Percentiles rank a stretch among this genome's conserved stretches.
Conservation (phyloP, 37 sponge, comb jelly and placozoan genomes). For the Beroe ovata region DNA sequence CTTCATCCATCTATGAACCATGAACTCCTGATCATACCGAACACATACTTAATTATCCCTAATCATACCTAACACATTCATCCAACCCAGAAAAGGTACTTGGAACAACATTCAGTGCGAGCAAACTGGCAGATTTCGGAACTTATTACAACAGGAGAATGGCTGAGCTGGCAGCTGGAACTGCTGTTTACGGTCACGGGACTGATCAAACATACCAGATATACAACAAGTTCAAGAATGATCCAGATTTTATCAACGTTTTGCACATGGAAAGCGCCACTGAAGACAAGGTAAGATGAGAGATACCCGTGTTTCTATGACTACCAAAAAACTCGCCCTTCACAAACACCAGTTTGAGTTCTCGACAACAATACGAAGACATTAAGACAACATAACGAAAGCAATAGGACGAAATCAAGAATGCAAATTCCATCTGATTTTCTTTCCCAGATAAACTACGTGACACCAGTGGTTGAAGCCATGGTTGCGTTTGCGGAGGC, state of each 20-base stretch:
- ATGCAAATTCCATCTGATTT: neutral
- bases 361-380: too few relatives aligned
- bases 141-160: conserved; percentile 12
- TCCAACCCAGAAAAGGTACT: conserved; percentile 60
- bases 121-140: conserved; percentile 15
- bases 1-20: too few relatives aligned
- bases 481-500: conserved; percentile 38
- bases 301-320: too few relatives aligned
- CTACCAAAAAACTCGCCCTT: too few relatives aligned
- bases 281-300: conserved; percentile 38
- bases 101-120: conserved; percentile 45
- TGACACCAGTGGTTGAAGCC: conserved; percentile 57
- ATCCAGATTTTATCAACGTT: neutral
- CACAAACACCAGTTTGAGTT: too few relatives aligned
- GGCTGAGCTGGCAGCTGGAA: neutral
- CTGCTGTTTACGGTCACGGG: neutral
- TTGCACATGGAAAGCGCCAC: neutral
- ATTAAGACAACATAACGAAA: too few relatives aligned
- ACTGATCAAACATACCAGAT: conserved; percentile 1
- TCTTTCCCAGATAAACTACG: neutral
- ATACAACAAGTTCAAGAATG: neutral
- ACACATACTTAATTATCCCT: too few relatives aligned
- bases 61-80: too few relatives aligned
- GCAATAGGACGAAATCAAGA: too few relatives aligned
- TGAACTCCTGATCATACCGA: too few relatives aligned